phyloP scores from a whole-genome alignment of 2,888 invertebrate species.

The Gastrophysa polygoni region DNA sequence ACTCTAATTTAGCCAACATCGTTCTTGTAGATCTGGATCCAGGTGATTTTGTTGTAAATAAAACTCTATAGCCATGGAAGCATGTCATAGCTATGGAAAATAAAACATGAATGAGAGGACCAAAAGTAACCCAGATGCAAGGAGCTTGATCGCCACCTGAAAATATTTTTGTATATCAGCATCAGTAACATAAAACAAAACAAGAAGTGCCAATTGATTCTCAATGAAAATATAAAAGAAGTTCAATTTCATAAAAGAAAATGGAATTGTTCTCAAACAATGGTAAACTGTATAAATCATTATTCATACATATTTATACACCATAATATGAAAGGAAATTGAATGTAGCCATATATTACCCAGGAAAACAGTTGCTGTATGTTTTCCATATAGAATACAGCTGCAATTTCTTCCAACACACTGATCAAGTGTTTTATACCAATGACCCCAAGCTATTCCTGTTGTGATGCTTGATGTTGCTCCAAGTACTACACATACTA shows the following conservation, averaged over 20 bases:
- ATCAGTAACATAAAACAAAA: too few relatives aligned
- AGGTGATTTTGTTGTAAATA: conserved; percentile 51
- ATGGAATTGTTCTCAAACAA: too few relatives aligned
- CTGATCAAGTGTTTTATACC: conserved; percentile 70
- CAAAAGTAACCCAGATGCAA: conserved; percentile 72
- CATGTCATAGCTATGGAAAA: conserved; percentile 68
- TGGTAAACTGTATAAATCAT: too few relatives aligned
- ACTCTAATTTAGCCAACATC: conserved; percentile 52
- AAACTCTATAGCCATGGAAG: conserved; percentile 72
- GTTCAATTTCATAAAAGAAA: too few relatives aligned
- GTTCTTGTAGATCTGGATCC: conserved; percentile 52
- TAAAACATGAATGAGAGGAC: conserved; percentile 67
- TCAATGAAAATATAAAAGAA: too few relatives aligned
- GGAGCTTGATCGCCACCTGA: conserved; percentile 69
- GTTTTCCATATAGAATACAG: conserved; percentile 70
- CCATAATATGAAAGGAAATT: too few relatives aligned
- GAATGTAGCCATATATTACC: conserved; percentile 51
- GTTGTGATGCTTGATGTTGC: conserved; percentile 58
- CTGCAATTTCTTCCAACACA: conserved; percentile 73
- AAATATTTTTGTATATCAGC: conserved; percentile 22
- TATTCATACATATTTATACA: too few relatives aligned
- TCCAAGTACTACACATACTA: conserved; percentile 47
- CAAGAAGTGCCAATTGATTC: too few relatives aligned
- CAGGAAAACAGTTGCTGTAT: conserved; percentile 66
- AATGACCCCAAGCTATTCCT: conserved; percentile 72